Percentiles rank a stretch among this genome's conserved stretches.
Conservation (phyloP, 2,113 vertebrate species). For the Coryphaenoides rupestris region DNA sequence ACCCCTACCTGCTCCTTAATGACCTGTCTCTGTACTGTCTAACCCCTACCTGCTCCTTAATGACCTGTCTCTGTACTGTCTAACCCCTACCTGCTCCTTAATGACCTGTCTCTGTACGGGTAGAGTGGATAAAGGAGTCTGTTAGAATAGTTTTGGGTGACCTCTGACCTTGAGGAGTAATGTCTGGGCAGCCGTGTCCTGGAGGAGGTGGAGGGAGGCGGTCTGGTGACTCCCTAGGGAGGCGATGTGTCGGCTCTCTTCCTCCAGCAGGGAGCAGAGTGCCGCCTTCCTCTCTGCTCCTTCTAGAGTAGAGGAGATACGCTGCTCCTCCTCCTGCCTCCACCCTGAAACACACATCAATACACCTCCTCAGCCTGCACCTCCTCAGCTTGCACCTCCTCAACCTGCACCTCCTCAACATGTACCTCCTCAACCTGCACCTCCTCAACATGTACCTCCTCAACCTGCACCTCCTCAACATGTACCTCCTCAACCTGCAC, state of each 20-base stretch:
- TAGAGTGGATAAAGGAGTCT: too few relatives aligned
- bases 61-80: too few relatives aligned
- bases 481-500: too few relatives aligned
- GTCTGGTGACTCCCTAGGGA: conserved; percentile 77
- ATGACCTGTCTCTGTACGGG: too few relatives aligned
- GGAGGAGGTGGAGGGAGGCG: conserved; percentile 53
- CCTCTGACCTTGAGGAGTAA: conserved; percentile 85
- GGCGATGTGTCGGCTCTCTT: conserved; percentile 81
- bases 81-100: too few relatives aligned
- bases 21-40: too few relatives aligned
- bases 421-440: too few relatives aligned
- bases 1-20: too few relatives aligned
- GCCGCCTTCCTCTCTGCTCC: conserved; percentile 85
- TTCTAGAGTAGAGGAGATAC: conserved; percentile 68
- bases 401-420: too few relatives aligned
- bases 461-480: too few relatives aligned
- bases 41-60: too few relatives aligned
- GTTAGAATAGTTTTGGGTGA: background rate
- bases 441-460: too few relatives aligned
- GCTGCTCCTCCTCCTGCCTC: conserved; percentile 73
- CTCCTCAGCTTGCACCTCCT: background rate
- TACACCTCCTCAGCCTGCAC: background rate
- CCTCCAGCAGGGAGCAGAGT: conserved; percentile 82
- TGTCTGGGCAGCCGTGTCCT: conserved; percentile 61
- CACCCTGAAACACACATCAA: conserved; percentile 75